Conservation (phyloP, 1,140 invertebrate genomes). For the Heliconius melpomene region DNA sequence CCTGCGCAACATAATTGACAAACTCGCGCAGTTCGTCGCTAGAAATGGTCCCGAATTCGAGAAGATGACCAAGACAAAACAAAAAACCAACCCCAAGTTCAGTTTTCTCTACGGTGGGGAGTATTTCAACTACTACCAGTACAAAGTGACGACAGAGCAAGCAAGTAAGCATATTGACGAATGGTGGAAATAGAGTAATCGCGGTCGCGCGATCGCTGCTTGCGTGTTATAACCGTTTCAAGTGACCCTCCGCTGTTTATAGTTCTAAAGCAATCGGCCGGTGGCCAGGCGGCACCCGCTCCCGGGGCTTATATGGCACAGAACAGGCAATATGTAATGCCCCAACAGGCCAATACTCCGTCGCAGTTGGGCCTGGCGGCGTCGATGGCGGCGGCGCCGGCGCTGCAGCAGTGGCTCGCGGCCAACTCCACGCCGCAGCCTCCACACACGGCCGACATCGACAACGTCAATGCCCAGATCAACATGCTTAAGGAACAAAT, state of each 20-base stretch:
- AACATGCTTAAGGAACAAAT: constrained; percentile 94
- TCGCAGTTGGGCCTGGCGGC: constrained; percentile 68
- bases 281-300: constrained; percentile 74
- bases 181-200: constrained; percentile 65
- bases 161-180: constrained; percentile 86
- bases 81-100: constrained; percentile 98
- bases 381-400: constrained; percentile 66
- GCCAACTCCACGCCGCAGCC: constrained; percentile 61
- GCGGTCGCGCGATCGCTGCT: constrained; percentile 68
- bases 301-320: constrained; percentile 79
- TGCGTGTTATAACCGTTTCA: constrained; percentile 72
- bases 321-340: constrained; percentile 81
- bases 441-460: constrained; percentile 72
- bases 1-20: constrained; percentile 97
- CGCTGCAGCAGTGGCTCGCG: constrained; percentile 77
- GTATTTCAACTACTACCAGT: constrained; percentile 97
- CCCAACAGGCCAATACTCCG: constrained; percentile 77
- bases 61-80: constrained; percentile 98
- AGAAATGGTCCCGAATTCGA: constrained; percentile 99
- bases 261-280: constrained; percentile 81
- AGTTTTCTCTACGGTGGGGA: constrained; percentile 98
- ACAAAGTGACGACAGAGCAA: constrained; percentile 95
- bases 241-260: constrained; percentile 81
- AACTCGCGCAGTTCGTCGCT: constrained; percentile 98
- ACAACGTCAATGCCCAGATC: constrained; percentile 86